These are phyloP conservation scores for Arctia plantaginis DNA, from an alignment of 2,888 invertebrate species.

Conservation along the genomic window DNA sequence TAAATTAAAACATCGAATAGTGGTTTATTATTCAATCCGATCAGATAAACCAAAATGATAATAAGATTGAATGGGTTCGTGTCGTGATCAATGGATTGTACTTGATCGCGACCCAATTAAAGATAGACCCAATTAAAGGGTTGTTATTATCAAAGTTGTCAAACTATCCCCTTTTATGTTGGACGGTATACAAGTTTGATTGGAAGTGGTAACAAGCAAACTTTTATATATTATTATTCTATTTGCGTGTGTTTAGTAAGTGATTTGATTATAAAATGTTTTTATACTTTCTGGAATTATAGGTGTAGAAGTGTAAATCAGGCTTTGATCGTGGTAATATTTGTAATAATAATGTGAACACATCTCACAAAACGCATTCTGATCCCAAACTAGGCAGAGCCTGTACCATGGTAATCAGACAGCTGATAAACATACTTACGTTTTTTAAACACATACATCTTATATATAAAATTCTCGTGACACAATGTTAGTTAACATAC, in stretches of 20 bases:
- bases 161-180: neutral
- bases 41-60: neutral
- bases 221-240: neutral
- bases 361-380: too few relatives aligned
- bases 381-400: too few relatives aligned
- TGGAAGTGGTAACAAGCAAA: neutral
- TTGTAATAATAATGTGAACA: too few relatives aligned
- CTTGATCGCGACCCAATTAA: neutral
- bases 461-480: too few relatives aligned
- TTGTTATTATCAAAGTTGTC: neutral
- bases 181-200: neutral
- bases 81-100: neutral
- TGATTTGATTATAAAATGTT: neutral
- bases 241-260: neutral
- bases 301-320: neutral
- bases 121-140: neutral
- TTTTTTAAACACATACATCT: too few relatives aligned
- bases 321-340: neutral
- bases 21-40: neutral
- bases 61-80: neutral
- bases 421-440: too few relatives aligned
- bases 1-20: neutral
- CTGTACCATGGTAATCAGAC: too few relatives aligned
- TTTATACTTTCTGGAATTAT: neutral
- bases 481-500: too few relatives aligned